phyloP scores from a whole-genome alignment of 2,888 invertebrate species.

The Teleiodes luculella region DNA sequence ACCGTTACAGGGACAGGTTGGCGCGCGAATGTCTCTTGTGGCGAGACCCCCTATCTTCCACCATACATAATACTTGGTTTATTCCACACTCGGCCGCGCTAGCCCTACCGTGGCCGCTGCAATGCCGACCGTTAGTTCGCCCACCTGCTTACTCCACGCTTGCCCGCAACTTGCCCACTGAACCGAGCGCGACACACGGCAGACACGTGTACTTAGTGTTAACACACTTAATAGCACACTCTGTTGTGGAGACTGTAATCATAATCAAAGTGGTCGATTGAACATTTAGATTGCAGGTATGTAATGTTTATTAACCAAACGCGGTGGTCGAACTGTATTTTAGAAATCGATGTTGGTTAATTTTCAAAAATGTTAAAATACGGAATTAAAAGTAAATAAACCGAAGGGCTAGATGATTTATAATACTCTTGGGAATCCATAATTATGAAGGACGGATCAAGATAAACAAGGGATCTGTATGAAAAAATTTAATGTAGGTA shows the following conservation, averaged over 20 bases:
- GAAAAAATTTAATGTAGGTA: not conserved
- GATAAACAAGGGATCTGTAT: not conserved
- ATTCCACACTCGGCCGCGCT: not conserved
- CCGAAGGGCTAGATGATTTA: not conserved
- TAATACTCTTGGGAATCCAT: not conserved
- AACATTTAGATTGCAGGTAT: not conserved
- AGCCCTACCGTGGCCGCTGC: conserved; percentile 16
- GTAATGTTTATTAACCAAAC: no score
- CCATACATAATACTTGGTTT: no score
- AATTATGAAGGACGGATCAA: not conserved
- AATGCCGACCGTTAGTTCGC: conserved; percentile 62
- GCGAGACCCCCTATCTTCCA: not conserved
- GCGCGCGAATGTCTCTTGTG: conserved; percentile 34
- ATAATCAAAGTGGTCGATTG: conserved; percentile 3
- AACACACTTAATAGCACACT: conserved; percentile 8
- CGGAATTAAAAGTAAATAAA: not conserved
- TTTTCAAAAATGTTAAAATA: not conserved
- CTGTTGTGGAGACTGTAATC: conserved; percentile 21
- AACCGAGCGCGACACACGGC: conserved; percentile 64
- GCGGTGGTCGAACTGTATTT: no score
- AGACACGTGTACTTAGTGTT: conserved; percentile 22
- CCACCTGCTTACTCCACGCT: conserved; percentile 55
- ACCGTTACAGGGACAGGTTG: conserved; percentile 21
- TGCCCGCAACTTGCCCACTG: conserved; percentile 53
- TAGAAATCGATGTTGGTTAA: no score